A percentile compares a stretch with the other conserved stretches of the same genome.
These are phyloP conservation scores for Pomatorhinus ruficollis DNA, from an alignment of 2,113 vertebrate species.

Conservation along the genomic window DNA sequence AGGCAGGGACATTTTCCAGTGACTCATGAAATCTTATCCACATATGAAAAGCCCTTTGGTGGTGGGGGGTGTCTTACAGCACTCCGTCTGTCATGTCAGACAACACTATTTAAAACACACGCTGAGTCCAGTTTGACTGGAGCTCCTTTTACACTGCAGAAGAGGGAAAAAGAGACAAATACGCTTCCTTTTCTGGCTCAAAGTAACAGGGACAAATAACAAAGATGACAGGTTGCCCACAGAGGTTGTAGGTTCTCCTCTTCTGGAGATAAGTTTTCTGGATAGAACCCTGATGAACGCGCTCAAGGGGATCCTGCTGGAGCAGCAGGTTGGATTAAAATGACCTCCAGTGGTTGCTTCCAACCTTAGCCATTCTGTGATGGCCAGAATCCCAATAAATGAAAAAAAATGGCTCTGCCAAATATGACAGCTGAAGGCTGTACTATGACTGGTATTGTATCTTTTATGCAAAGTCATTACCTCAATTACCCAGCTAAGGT, in stretches of 20 bases:
- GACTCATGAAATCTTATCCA: not conserved
- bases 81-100: not conserved
- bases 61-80: not conserved
- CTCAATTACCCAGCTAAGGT: not conserved
- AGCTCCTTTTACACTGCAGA: not conserved
- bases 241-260: not conserved
- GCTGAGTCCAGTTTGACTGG: not conserved
- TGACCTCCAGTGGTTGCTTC: not conserved
- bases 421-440: not conserved
- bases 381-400: not conserved
- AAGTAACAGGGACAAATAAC: not conserved
- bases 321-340: not conserved
- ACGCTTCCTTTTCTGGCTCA: not conserved
- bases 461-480: not conserved
- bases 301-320: not conserved
- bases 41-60: not conserved
- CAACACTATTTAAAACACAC: not conserved
- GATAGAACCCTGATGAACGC: accelerated
- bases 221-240: not conserved
- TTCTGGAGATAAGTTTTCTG: not conserved
- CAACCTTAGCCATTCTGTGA: not conserved
- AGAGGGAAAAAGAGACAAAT: not conserved
- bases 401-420: not conserved
- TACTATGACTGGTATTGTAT: accelerated
- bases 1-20: not conserved